Base-by-base conservation (phyloP, 2,888 invertebrate species). In the Stegophylla sp. region DNA sequence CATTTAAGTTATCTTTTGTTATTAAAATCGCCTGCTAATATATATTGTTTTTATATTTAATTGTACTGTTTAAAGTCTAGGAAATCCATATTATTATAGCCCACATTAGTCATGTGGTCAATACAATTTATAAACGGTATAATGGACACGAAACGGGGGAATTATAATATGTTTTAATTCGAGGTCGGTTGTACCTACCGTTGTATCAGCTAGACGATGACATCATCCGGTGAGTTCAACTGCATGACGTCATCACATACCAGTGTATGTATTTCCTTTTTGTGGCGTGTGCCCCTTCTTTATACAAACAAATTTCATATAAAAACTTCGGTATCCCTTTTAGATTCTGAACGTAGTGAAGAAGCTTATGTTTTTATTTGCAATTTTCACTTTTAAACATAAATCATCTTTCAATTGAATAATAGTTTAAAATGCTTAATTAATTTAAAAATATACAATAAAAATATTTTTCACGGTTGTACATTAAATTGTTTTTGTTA, bases 181-280 rank as follows among this genome's bases (percentile, higher is more conserved):
- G 77, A 77, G 77, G 77, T 45, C 77, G 67, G 59, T 23, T 67
- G 56, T 69, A 69, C 59, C 59, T 69, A 69, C 59, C 59, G 77
- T 59, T 77, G 67, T 67, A 59, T 45, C 28, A 67, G 45, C 79
- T 41, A 79, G 79, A 79, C 79, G 79, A 79, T 79, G 79, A 79
- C 79, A 71, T 79, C 79, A 79, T 69, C 79, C 79, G 41, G 61
- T 1, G 69, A 79, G 79, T 79, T 61, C 71, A 61, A 61, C 34
- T 17, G 48, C 23, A 23, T 79, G 79, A 79, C 79, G 79, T 79
- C 79, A 79, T 79, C 69, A 71, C 79, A 79, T 79, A 79, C 79
- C 79, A 71, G 48, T 71, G 59, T 53, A 48, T 64, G 64, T 51
- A 53, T 76, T 75, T 64, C 3, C 34, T 64, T 64, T 53, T 43